A percentile compares a stretch with the other conserved stretches of the same genome.
Evolutionary conservation across 2,113 vertebrate genomes (phyloP).

Genomic region (Lepus europaeus): DNA sequence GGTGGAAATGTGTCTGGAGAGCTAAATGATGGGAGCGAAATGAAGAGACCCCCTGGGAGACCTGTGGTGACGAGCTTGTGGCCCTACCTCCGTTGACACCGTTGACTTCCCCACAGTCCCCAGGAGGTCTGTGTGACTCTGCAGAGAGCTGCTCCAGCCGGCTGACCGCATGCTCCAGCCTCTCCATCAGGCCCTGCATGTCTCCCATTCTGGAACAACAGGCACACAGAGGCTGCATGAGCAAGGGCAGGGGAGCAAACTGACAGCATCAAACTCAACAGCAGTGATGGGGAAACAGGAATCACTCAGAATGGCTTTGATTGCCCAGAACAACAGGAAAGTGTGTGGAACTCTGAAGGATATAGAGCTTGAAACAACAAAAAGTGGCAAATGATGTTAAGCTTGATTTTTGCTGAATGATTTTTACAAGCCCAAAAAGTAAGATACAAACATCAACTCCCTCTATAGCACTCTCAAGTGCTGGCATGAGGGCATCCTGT

Average conservation of each 20-base stretch:
- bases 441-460: not conserved
- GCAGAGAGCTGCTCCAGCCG: slow-evolving; percentile 93
- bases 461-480: not conserved
- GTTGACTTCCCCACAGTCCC: slow-evolving; percentile 86
- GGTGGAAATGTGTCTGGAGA: not conserved
- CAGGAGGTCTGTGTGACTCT: slow-evolving; percentile 83
- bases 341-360: not conserved
- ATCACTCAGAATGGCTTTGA: not conserved
- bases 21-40: not conserved
- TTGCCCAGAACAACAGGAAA: not conserved
- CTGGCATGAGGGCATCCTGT: not conserved
- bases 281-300: not conserved
- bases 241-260: not conserved
- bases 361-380: not conserved
- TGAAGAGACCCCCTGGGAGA: not conserved
- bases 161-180: slow-evolving; percentile 94
- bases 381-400: not conserved
- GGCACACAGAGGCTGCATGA: slow-evolving; percentile 33
- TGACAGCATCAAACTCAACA: not conserved
- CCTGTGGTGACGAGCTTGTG: not conserved
- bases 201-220: slow-evolving; percentile 89
- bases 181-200: slow-evolving; percentile 92
- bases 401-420: not conserved
- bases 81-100: slow-evolving; percentile 90
- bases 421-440: not conserved